Base-by-base conservation (phyloP, 2,797 vertebrate species). In the Coregonus ussuriensis region DNA sequence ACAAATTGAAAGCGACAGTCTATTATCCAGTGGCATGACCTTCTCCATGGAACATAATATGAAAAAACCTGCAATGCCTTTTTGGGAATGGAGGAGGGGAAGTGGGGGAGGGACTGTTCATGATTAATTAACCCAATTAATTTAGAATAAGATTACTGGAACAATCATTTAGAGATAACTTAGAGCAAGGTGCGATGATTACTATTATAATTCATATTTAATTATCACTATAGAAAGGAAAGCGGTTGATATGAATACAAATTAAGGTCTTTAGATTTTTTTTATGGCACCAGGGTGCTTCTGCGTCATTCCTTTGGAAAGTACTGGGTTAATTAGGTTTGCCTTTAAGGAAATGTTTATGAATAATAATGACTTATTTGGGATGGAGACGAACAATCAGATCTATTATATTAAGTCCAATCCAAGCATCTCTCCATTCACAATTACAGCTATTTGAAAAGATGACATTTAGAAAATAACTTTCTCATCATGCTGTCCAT, bases 91-190 rank as follows among this genome's bases (percentile, higher is more conserved):
- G n/a, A 35, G 11, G 74, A 21, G 47, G 73, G 74, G 35, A 85
- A 75, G 77, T 77, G 77, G 5, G 21, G 59, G 9, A 41, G 47
- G 47, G 67, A 76, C 65, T 65, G 56, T 81, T 79, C 31, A 88
- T 94, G 92, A 94, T 93, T 93, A 93, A 94, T 94, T 92, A 93
- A 93, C 89, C 87, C 84, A 91, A 92, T 94, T 94, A 89, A 93
- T 93, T 93, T 89, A 89, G 84, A 92, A 91, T 86, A 92, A 91
- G 88, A 93, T 93, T 92, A 94, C 92, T 88, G 85, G 88, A 91
- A 94, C 89, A 90, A 93, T 93, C 91, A 91, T 92, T 93, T 86
- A 88, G 87, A 79, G 74, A 93, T 93, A 92, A 93, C 89, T 92
- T 90, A 89, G 85, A 86, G 88, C 86, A 89, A 89, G 89, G 87